Evolutionary conservation across 2,797 vertebrate species (phyloP).

Genomic region (Hydrolagus colliei): DNA sequence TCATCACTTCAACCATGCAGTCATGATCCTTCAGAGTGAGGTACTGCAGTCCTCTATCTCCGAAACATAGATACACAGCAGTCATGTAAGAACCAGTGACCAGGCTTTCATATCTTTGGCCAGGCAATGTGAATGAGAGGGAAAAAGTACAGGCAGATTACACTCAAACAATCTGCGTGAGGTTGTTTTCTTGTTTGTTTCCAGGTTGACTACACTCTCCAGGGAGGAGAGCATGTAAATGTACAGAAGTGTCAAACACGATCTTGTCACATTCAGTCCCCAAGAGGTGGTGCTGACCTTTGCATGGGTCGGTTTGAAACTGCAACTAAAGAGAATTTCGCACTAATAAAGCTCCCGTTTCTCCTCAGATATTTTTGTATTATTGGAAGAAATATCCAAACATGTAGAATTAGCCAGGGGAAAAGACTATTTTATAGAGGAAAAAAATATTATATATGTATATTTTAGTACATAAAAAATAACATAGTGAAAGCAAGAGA

Average conservation of each 20-base stretch:
- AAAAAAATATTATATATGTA: not conserved
- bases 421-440: not conserved
- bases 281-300: not conserved
- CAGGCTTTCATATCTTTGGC: not conserved
- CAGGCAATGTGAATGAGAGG: not conserved
- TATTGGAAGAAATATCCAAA: not conserved
- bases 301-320: not conserved
- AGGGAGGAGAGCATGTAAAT: conserved; percentile 45
- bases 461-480: too few relatives aligned
- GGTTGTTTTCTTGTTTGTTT: conserved; percentile 53
- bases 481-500: too few relatives aligned
- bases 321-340: not conserved
- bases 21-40: conserved; percentile 99
- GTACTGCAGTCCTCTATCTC: conserved; percentile 53
- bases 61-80: conserved; percentile 32
- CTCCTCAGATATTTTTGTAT: not conserved
- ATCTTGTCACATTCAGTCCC: not conserved
- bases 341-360: not conserved
- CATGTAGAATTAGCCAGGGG: not conserved
- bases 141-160: not conserved
- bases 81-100: not conserved
- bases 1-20: conserved; percentile 97
- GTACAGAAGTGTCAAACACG: not conserved
- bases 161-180: not conserved
- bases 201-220: conserved; percentile 59